Conservation (phyloP, 2,888 invertebrate genomes). For the Cybosia mesomella region DNA sequence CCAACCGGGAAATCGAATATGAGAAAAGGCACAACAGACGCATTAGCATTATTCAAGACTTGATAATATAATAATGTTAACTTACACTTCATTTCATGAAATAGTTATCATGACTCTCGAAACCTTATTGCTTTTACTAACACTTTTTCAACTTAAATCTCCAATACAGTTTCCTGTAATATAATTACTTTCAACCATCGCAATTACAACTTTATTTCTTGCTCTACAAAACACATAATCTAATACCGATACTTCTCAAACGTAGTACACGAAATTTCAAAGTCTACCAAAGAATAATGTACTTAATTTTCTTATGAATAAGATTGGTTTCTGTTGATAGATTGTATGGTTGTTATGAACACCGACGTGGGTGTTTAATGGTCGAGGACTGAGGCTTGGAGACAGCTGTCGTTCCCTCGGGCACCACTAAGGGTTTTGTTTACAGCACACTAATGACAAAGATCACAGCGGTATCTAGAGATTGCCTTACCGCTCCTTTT, state of each 20-base stretch:
- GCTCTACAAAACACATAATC: conserved; percentile 56
- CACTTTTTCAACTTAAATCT: conserved; percentile 67
- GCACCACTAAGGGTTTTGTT: conserved; percentile 80
- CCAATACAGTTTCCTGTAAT: conserved; percentile 72
- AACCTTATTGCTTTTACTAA: conserved; percentile 57
- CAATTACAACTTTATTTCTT: conserved; percentile 52
- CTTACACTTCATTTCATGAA: conserved; percentile 17
- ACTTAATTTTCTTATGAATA: conserved; percentile 15
- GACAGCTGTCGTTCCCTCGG: conserved; percentile 83
- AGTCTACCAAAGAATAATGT: conserved; percentile 38
- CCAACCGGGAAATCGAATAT: too few species aligned
- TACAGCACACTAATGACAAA: conserved; percentile 80
- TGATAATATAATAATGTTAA: conserved; percentile 10
- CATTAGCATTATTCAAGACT: not conserved
- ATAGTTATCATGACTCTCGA: conserved; percentile 32
- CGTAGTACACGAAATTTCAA: conserved; percentile 37
- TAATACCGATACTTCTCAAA: conserved; percentile 28
- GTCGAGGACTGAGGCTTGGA: conserved; percentile 75
- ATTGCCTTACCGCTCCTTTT: conserved; percentile 38
- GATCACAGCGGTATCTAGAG: conserved; percentile 56
- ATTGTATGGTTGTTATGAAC: conserved; percentile 54
- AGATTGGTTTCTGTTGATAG: conserved; percentile 50
- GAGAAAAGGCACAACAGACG: too few species aligned
- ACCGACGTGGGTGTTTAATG: conserved; percentile 81
- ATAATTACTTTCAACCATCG: conserved; percentile 41